Base-by-base conservation (phyloP, 2,888 invertebrate genomes). In the Caenorhabditis zanzibari region DNA sequence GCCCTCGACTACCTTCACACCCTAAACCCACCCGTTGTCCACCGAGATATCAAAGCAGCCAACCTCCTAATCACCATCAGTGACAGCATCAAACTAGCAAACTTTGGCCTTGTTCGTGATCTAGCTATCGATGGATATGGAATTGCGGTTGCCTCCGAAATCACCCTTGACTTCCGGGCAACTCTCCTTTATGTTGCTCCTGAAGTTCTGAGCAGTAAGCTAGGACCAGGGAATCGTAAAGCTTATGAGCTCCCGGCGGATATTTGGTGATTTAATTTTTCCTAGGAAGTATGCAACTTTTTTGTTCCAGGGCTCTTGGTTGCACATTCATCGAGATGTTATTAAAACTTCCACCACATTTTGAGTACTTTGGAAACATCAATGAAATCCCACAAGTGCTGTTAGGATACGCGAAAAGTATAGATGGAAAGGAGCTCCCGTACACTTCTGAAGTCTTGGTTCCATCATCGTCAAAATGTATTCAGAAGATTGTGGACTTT, bases 321-420 rank as follows among this genome's bases (percentile, higher is more conserved):
- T 89, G 89, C 61, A 89, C 89, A 0, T 86, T 89, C 54, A 79
- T 89, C 22, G 89, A 89, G 32, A 89, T 88, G 86, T 63, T 89
- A 10, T 56, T 84, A 5, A 82, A 85, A 35, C 76, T 56, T n/a
- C 89, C 89, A 9, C 89, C 89, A 19, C 86, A 89, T 76, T 88
- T 82, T 61, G 89, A 89, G 58, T 89, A 83, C 28, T 89, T 88
- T 44, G 88, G 84, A 16, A 84, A 87, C 26, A 84, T 87, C 6
- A 69, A 80, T 24, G 82, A 87, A 22, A 84, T 85, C 24, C 80
- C 85, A 16, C 83, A 71, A 41, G 89, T 88, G 44, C 35, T 89
- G 12, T 56, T 86, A 9, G 85, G 84, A 4, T 77, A 86, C 44
- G 86, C 88, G 10, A 75, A 73, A 59, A 75, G 77, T 59, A 58